Conservation (phyloP, 2,113 vertebrate genomes). For the Microcebus tavaratra region DNA sequence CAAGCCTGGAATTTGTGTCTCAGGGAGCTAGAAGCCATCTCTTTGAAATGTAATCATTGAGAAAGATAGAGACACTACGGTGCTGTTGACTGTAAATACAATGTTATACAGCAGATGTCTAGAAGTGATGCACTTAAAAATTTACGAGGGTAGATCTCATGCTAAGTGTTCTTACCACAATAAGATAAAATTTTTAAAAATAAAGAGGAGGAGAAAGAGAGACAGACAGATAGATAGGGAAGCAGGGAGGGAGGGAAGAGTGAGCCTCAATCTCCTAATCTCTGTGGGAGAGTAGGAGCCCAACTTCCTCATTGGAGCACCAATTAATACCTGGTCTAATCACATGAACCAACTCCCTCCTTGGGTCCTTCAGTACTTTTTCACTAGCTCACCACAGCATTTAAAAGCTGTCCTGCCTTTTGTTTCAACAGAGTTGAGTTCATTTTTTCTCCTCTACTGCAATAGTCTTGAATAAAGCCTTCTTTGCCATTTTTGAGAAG, state of each 20-base stretch:
- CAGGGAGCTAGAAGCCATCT: neutral
- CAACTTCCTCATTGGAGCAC: neutral
- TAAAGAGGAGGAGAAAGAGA: no score
- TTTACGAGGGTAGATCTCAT: neutral
- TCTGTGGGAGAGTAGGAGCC: neutral
- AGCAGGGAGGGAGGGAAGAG: neutral
- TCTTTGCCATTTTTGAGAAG: neutral
- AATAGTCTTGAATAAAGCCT: neutral
- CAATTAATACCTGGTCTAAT: neutral
- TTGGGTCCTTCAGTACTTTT: neutral
- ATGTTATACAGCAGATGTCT: no score
- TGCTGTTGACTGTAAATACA: neutral
- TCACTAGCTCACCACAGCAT: neutral
- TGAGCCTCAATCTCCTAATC: neutral
- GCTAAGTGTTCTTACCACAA: neutral
- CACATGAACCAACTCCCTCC: neutral
- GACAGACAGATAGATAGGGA: rapidly evolving
- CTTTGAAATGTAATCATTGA: neutral
- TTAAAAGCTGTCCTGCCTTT: neutral
- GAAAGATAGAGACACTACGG: neutral
- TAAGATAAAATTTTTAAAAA: neutral
- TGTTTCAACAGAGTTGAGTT: neutral
- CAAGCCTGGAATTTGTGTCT: neutral
- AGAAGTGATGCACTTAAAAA: neutral
- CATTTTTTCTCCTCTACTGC: neutral